Percentiles rank a stretch among this genome's conserved stretches.
These are phyloP conservation scores for Heliconius ethilla DNA, from an alignment of 2,888 invertebrate species.

Conservation along the genomic window DNA sequence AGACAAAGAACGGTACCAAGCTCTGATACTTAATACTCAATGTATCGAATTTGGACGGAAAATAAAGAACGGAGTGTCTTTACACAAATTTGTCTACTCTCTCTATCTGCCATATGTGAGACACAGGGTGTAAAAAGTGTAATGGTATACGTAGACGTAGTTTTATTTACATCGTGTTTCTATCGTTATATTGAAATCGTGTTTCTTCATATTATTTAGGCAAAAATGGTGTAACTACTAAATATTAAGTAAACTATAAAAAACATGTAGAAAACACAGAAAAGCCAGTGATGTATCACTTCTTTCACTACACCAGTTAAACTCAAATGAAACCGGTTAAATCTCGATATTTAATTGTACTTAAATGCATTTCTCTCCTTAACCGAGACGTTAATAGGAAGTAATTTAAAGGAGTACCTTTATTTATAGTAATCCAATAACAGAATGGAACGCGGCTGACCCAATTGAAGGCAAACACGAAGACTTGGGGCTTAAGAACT, in stretches of 20 bases:
- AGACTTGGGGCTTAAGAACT: constrained; percentile 5
- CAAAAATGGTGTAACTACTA: neutral
- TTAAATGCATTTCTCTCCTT: constrained; percentile 15
- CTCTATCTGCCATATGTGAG: neutral
- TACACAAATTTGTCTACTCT: neutral
- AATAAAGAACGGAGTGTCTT: neutral
- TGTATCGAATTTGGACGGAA: neutral
- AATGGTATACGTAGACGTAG: no score
- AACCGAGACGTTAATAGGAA: constrained; percentile 30
- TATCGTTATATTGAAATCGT: no score
- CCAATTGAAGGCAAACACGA: constrained; percentile 30
- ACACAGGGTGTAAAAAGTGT: no score
- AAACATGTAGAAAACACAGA: neutral
- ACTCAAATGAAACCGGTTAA: neutral
- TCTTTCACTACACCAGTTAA: neutral
- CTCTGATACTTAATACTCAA: neutral
- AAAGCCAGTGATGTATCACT: neutral
- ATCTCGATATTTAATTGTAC: constrained; percentile 15
- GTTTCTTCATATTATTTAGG: neutral
- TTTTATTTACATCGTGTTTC: no score
- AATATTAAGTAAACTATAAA: neutral
- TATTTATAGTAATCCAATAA: constrained; percentile 44
- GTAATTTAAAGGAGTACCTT: constrained; percentile 38
- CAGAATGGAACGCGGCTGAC: constrained; percentile 33
- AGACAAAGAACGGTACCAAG: no score